Base-by-base conservation (phyloP, 2,888 invertebrate species). In the Fragum whitleyi region DNA sequence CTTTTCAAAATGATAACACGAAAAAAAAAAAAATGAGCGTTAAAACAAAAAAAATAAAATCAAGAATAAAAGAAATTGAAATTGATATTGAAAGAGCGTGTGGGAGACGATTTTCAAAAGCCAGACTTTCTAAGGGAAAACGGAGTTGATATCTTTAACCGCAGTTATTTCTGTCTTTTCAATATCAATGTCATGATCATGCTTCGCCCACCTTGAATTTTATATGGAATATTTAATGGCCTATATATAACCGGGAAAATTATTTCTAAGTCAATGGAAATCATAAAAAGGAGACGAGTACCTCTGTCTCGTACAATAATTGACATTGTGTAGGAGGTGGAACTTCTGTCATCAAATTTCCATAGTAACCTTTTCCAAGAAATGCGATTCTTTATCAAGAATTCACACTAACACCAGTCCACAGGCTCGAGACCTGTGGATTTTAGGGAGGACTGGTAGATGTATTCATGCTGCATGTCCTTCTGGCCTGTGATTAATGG, bases 161-260 rank as follows among this genome's bases (percentile, higher is more conserved):
- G 26, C 28, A 57, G 57, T 28, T 57, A 57, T 57, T 57, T 57
- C 57, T 57, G 57, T 23, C 57, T 23, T 57, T 28, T 57, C 57
- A 57, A 57, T 57, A 57, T 57, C 57, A 57, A 57, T 57, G 57
- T 57, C 57, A 57, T 57, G 57, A 57, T 57, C 57, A 57, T 57
- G 57, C 21, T n/a, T 28, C 26, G 57, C 57, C 57, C 57, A 57
- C 57, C 26, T 47, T 14, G 47, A 47, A 28, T 57, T 26, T 57
- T 57, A 57, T 23, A 16, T 1, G 26, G 57, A 57, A 57, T 57
- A 57, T 57, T 47, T 47, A 19, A 47, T 47, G 47, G 47, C n/a
- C 47, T 47, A 47, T 47, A 47, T 47, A 47, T 14, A 47, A 47
- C 47, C 47, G 16, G 19, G 47, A 47, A 16, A n/a, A 47, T 47